A percentile compares a stretch with the other conserved stretches of the same genome.
Conservation (phyloP, 2,797 vertebrate genomes). For the Ptychadena robeensis region DNA sequence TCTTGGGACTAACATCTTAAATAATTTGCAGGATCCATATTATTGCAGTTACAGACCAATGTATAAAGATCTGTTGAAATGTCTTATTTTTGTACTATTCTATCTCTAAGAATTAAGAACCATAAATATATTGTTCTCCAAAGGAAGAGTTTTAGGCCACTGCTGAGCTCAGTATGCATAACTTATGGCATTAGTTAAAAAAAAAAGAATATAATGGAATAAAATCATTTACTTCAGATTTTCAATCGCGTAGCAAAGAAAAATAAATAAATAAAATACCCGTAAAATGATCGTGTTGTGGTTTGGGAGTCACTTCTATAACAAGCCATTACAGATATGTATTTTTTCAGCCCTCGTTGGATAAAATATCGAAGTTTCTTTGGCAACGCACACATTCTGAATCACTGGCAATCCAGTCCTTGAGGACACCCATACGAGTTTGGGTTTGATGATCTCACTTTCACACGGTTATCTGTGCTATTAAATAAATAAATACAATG, state of each 20-base stretch:
- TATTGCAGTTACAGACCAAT: slow-evolving; percentile 4
- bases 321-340: background rate
- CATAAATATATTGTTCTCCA: background rate
- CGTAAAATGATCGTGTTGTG: background rate
- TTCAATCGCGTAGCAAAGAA: background rate
- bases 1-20: background rate
- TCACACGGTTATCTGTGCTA: background rate
- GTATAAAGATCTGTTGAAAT: background rate
- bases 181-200: background rate
- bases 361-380: slow-evolving; percentile 22
- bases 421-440: slow-evolving; percentile 3
- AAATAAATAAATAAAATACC: background rate
- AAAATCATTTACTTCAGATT: background rate
- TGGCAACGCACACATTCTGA: background rate
- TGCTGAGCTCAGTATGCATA: slow-evolving; percentile 12
- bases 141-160: background rate
- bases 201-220: too few species aligned
- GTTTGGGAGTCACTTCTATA: slow-evolving; percentile 20
- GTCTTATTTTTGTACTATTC: background rate
- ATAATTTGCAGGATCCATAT: background rate
- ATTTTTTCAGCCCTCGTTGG: slow-evolving; percentile 29
- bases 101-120: background rate
- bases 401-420: slow-evolving; percentile 14
- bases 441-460: background rate
- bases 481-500: too few species aligned